phyloP scores from a whole-genome alignment of 2,113 vertebrate genomes.

The Heterochromis multidens region DNA sequence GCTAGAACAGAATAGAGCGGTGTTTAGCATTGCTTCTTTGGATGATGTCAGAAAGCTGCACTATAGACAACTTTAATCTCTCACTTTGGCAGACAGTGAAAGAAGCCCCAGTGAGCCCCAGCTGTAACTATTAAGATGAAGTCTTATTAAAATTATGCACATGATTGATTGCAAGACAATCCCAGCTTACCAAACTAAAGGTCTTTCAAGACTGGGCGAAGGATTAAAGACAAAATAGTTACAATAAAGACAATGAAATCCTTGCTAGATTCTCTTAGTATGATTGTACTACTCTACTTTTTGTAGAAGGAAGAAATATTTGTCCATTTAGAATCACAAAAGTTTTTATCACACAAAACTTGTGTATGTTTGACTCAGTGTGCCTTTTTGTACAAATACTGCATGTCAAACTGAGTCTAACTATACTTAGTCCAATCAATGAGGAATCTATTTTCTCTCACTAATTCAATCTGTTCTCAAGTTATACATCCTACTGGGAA shows the following conservation, averaged over 20 bases:
- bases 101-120: conserved; percentile 32
- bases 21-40: conserved; percentile 27
- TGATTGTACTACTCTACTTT: background rate
- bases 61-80: conserved; percentile 57
- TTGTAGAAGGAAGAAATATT: background rate
- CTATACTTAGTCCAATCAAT: background rate
- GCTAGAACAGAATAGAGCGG: conserved; percentile 45
- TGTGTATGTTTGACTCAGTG: background rate
- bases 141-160: conserved; percentile 65
- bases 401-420: background rate
- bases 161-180: conserved; percentile 51
- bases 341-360: background rate
- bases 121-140: conserved; percentile 43
- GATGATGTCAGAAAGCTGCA: conserved; percentile 51
- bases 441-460: background rate
- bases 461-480: background rate
- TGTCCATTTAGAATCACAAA: background rate
- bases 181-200: conserved; percentile 10
- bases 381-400: background rate
- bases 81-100: conserved; percentile 52
- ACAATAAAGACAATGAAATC: background rate
- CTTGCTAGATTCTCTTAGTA: background rate
- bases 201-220: background rate
- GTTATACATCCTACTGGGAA: background rate
- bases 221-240: background rate